Evolutionary conservation across 1,140 invertebrate species (phyloP).

Genomic region (Drosophila tristis): DNA sequence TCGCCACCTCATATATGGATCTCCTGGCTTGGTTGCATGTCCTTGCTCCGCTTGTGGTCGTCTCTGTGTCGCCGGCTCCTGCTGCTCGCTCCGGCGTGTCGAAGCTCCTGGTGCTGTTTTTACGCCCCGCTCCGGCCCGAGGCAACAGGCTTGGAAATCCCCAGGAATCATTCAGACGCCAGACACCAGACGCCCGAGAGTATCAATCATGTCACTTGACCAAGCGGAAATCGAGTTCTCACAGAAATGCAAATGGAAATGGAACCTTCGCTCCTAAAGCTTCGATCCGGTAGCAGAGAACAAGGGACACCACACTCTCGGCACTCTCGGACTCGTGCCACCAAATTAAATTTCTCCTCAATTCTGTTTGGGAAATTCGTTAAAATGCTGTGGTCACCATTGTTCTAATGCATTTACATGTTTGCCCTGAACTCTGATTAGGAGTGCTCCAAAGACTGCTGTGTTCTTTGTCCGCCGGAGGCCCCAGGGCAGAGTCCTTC

Average conservation of each 20-base stretch:
- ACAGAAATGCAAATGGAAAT: constrained; percentile 42
- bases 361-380: constrained; percentile 57
- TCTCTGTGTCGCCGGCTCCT: constrained; percentile 20
- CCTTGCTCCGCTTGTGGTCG: constrained; percentile 21
- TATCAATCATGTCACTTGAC: constrained; percentile 80
- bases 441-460: constrained; percentile 26
- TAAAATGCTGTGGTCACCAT: constrained; percentile 61
- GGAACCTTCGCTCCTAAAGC: constrained; percentile 41
- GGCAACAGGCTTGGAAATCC: constrained; percentile 25
- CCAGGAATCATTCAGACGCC: constrained; percentile 36
- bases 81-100: constrained; percentile 28
- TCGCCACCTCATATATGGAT: constrained; percentile 12
- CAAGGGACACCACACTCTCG: not conserved
- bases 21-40: not conserved
- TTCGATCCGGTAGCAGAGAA: constrained; percentile 5
- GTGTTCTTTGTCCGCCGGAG: constrained; percentile 23
- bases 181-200: constrained; percentile 17
- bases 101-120: constrained; percentile 41
- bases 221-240: constrained; percentile 75
- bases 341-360: constrained; percentile 50
- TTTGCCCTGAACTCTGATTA: constrained; percentile 35
- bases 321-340: constrained; percentile 4
- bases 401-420: constrained; percentile 68
- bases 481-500: constrained; percentile 7
- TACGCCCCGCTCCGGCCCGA: constrained; percentile 21